Conservation (phyloP, 2,888 invertebrate species). For the Clusia tigrina region DNA sequence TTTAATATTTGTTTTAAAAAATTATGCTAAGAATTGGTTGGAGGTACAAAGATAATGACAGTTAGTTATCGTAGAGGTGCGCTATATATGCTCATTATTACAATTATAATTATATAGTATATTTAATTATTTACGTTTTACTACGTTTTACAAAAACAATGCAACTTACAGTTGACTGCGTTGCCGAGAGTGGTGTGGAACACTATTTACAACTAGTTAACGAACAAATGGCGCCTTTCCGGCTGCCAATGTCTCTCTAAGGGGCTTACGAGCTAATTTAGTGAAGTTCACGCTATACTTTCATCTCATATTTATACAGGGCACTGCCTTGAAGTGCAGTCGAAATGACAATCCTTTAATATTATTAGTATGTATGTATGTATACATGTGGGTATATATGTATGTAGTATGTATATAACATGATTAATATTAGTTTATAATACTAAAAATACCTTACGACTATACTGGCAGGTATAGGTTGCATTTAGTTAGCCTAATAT, state of each 20-base stretch:
- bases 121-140: too few species aligned
- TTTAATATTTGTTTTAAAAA: background rate
- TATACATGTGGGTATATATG: too few species aligned
- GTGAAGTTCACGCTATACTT: slow-evolving; percentile 50
- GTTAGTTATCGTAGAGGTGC: slow-evolving; percentile 25
- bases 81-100: background rate
- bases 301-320: slow-evolving; percentile 25
- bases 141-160: slow-evolving; percentile 15
- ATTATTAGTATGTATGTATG: too few species aligned
- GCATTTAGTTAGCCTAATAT: too few species aligned
- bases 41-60: slow-evolving; percentile 59
- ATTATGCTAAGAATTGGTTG: slow-evolving; percentile 41
- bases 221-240: slow-evolving; percentile 33
- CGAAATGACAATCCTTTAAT: slow-evolving; percentile 6
- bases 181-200: slow-evolving; percentile 23
- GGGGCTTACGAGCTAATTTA: slow-evolving; percentile 49
- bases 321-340: slow-evolving; percentile 27
- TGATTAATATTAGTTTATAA: too few species aligned
- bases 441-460: too few species aligned
- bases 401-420: too few species aligned
- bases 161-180: slow-evolving; percentile 11
- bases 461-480: too few species aligned
- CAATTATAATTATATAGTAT: slow-evolving; percentile 3
- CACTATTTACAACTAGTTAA: slow-evolving; percentile 22
- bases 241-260: slow-evolving; percentile 33